Evolutionary conservation across 2,888 invertebrate genomes (phyloP).

Genomic region (Saturnia japonica): DNA sequence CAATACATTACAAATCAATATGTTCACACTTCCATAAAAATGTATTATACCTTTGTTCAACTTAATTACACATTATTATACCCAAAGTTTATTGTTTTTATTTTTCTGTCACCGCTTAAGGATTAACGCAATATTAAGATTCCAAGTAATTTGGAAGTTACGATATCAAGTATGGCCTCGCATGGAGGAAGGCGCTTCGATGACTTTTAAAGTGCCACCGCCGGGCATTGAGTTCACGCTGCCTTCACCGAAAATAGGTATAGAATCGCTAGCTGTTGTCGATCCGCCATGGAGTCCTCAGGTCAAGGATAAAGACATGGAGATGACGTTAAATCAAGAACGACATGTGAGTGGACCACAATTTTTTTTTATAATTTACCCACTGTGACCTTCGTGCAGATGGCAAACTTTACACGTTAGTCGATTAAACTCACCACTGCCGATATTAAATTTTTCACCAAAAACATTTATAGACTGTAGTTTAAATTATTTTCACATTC

Average conservation of each 20-base stretch:
- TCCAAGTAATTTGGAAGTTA: conserved; percentile 97
- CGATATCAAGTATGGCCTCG: conserved; percentile 99
- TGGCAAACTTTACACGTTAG: too few species aligned
- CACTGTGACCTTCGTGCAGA: not conserved
- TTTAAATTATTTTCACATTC: not conserved
- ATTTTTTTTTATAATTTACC: not conserved
- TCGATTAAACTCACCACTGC: too few species aligned
- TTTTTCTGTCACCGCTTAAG: conserved; percentile 40
- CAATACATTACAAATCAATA: too few species aligned
- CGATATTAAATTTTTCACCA: not conserved
- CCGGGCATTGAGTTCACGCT: conserved; percentile 99
- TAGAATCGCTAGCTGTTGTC: conserved; percentile 95
- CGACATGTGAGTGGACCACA: conserved; percentile 87
- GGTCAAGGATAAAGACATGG: conserved; percentile 99
- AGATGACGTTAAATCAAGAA: conserved; percentile 98
- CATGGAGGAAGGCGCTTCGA: conserved; percentile 98
- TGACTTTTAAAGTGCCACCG: conserved; percentile 98
- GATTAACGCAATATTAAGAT: conserved; percentile 83
- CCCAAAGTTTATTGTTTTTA: not conserved
- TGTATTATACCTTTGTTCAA: not conserved
- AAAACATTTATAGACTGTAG: not conserved
- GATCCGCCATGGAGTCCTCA: conserved; percentile 99
- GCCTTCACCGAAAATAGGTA: conserved; percentile 99
- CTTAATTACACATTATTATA: not conserved
- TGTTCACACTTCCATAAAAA: too few species aligned